Evolutionary conservation across 2,797 vertebrate genomes (phyloP).

Genomic region (Periophthalmus magnuspinnatus): DNA sequence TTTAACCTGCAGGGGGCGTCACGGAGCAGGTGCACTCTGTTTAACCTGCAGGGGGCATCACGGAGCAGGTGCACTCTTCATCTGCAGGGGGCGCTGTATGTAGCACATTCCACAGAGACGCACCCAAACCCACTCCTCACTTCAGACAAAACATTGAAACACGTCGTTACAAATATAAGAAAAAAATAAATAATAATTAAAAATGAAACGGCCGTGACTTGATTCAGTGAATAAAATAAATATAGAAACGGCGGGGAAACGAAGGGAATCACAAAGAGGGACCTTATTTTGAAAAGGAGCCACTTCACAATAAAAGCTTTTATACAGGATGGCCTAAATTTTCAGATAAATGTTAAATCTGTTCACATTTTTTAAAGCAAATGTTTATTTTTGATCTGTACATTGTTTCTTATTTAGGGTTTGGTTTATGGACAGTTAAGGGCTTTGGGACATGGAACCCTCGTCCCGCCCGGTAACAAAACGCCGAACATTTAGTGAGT

Average conservation of each 20-base stretch:
- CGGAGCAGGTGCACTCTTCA: not conserved
- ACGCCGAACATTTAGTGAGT: no score
- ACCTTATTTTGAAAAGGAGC: not conserved
- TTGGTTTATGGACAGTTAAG: no score
- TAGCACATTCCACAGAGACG: constrained; percentile 13
- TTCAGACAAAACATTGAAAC: not conserved
- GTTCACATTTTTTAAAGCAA: no score
- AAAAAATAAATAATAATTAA: constrained; percentile 12
- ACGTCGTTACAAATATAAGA: not conserved
- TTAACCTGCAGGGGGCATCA: not conserved
- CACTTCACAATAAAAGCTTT: not conserved
- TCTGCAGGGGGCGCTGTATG: not conserved
- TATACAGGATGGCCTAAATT: no score
- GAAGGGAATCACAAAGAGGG: constrained; percentile 10
- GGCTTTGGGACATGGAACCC: no score
- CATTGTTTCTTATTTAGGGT: no score
- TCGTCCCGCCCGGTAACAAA: no score
- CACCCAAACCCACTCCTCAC: constrained; percentile 6
- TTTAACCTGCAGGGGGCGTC: not conserved
- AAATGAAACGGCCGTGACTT: constrained; percentile 21
- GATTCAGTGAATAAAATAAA: no score
- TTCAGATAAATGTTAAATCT: no score
- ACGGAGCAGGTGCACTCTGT: not conserved
- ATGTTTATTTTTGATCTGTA: no score
- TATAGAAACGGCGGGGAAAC: not conserved